phyloP scores from a whole-genome alignment of 2,888 invertebrate genomes.

The Nomada goodeniana region DNA sequence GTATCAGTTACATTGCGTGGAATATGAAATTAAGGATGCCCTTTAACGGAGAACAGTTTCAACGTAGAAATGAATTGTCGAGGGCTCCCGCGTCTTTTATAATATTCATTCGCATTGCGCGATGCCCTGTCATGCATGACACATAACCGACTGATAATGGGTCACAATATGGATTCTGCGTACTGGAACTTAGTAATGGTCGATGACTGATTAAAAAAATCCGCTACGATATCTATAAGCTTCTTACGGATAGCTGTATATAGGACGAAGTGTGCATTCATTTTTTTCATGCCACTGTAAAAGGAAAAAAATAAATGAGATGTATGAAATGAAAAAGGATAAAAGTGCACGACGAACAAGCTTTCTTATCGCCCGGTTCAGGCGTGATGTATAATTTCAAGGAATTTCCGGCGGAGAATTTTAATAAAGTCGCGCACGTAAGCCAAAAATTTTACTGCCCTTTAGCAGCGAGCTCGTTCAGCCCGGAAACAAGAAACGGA shows the following conservation, averaged over 20 bases:
- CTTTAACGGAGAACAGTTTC: background rate
- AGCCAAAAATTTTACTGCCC: slow-evolving; percentile 48
- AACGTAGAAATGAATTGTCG: background rate
- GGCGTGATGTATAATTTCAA: slow-evolving; percentile 43
- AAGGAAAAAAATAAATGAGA: background rate
- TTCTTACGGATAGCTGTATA: background rate
- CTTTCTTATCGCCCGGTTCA: slow-evolving; percentile 24
- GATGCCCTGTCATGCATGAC: background rate
- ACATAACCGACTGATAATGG: background rate
- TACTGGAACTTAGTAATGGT: background rate
- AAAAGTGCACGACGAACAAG: slow-evolving; percentile 8
- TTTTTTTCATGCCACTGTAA: background rate
- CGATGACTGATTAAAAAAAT: slow-evolving; percentile 8
- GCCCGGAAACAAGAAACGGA: slow-evolving; percentile 43
- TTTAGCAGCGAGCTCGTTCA: slow-evolving; percentile 33
- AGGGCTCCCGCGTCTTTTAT: background rate
- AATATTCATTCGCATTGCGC: background rate
- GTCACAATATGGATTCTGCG: background rate
- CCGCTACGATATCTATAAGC: background rate
- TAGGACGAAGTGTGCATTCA: background rate
- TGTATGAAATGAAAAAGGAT: background rate
- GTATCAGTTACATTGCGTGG: background rate
- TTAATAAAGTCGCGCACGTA: slow-evolving; percentile 52
- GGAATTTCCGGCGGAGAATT: slow-evolving; percentile 42
- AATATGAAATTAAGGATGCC: slow-evolving; percentile 5